Conservation (phyloP, 2,113 vertebrate genomes). For the Cynocephalus volans region DNA sequence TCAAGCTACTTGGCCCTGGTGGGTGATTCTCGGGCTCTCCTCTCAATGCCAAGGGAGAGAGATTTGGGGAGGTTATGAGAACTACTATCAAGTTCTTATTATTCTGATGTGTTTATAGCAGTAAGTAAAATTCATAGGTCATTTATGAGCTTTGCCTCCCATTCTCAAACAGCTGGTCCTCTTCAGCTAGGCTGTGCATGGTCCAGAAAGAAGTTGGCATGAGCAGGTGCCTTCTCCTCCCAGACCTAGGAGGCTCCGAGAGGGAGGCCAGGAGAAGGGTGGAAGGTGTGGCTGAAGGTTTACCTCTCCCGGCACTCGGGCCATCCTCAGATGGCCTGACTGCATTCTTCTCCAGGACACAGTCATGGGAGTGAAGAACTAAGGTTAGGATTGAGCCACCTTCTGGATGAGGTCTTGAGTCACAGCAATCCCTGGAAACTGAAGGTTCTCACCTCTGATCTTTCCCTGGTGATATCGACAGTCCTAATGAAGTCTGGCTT, state of each 20-base stretch:
- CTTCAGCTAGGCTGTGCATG: background rate
- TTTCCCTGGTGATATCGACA: background rate
- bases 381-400: background rate
- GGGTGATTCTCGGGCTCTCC: background rate
- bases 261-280: background rate
- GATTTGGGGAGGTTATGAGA: background rate
- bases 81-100: constrained; percentile 48
- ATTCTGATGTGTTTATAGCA: constrained; percentile 55
- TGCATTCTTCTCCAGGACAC: background rate
- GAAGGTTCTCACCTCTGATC: background rate
- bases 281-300: background rate
- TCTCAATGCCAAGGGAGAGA: background rate
- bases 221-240: background rate
- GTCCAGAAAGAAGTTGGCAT: constrained; percentile 5
- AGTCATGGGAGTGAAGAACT: background rate
- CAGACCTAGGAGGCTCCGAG: background rate
- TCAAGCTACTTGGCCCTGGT: background rate
- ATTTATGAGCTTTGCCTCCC: constrained; percentile 13
- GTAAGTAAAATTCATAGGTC: constrained; percentile 34
- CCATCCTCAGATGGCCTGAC: background rate
- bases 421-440: background rate
- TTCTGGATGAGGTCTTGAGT: background rate
- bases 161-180: constrained; percentile 3
- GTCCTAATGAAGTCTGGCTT: background rate
- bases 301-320: background rate